Conservation (phyloP, 2,888 invertebrate species). For the Morpho deidamia region DNA sequence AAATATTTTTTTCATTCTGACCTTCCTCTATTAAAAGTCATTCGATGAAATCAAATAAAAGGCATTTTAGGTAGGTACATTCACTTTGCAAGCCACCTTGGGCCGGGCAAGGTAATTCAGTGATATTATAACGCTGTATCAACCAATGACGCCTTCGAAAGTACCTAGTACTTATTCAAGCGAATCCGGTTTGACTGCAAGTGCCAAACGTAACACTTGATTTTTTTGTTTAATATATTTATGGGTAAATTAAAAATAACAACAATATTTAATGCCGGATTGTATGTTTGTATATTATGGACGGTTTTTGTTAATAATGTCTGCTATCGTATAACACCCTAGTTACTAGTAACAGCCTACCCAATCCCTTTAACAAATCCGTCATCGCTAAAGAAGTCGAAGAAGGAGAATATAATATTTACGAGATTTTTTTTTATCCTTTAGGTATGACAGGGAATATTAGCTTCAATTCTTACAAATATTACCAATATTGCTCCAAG, state of each 20-base stretch:
- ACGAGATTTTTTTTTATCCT: too few relatives aligned
- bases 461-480: too few relatives aligned
- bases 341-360: too few relatives aligned
- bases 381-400: too few relatives aligned
- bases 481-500: too few relatives aligned
- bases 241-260: not conserved
- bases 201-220: conserved; percentile 20
- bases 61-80: conserved; percentile 49
- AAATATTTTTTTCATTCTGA: conserved; percentile 5
- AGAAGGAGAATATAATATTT: too few relatives aligned
- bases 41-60: conserved; percentile 19
- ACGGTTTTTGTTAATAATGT: not conserved
- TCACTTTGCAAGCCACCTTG: conserved; percentile 67
- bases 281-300: too few relatives aligned
- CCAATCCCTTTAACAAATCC: too few relatives aligned
- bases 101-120: conserved; percentile 72
- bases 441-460: too few relatives aligned
- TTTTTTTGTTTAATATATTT: conserved; percentile 1
- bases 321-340: too few relatives aligned
- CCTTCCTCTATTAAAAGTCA: conserved; percentile 14
- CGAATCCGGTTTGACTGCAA: conserved; percentile 41
- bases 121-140: conserved; percentile 63
- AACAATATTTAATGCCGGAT: not conserved
- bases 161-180: conserved; percentile 53
- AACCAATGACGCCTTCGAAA: conserved; percentile 67